Percentiles rank a stretch among this genome's conserved stretches.
Conservation (phyloP, 2,797 vertebrate genomes). For the Ceryle rudis region DNA sequence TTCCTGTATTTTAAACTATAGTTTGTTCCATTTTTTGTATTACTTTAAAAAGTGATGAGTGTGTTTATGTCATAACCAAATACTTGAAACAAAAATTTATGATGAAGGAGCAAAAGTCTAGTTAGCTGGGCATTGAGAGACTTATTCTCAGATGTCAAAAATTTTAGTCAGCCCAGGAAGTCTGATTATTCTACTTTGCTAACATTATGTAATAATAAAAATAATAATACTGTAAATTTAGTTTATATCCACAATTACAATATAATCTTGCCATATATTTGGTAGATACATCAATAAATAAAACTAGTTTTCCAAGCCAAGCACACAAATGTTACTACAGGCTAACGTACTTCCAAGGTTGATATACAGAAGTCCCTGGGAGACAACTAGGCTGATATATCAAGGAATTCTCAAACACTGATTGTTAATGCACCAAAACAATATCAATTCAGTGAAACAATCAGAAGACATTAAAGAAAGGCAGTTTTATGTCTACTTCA, state of each 20-base stretch:
- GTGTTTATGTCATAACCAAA: not conserved
- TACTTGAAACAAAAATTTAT: not conserved
- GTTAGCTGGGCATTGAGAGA: not conserved
- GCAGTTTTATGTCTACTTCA: not conserved
- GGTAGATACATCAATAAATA: not conserved
- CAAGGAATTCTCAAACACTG: slow-evolving; percentile 2
- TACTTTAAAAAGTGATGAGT: not conserved
- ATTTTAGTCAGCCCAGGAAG: not conserved
- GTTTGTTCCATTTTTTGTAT: not conserved
- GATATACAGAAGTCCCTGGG: not conserved
- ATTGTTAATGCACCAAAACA: slow-evolving; percentile 27
- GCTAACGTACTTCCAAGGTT: not conserved
- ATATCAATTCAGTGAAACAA: slow-evolving; percentile 41
- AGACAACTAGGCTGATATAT: not conserved
- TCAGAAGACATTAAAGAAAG: slow-evolving; percentile 30
- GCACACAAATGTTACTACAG: not conserved
- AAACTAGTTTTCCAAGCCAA: not conserved
- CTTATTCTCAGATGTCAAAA: not conserved
- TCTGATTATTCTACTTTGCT: not conserved
- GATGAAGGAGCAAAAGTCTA: not conserved
- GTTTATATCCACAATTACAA: not conserved
- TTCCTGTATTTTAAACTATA: not conserved
- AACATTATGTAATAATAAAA: not conserved
- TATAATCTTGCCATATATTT: not conserved
- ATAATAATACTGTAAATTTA: not conserved